Evolutionary conservation across 2,888 invertebrate species (phyloP), one percentile per base, ranked within the genome.

Genomic region (Scaptomyza caliginosa): DNA sequence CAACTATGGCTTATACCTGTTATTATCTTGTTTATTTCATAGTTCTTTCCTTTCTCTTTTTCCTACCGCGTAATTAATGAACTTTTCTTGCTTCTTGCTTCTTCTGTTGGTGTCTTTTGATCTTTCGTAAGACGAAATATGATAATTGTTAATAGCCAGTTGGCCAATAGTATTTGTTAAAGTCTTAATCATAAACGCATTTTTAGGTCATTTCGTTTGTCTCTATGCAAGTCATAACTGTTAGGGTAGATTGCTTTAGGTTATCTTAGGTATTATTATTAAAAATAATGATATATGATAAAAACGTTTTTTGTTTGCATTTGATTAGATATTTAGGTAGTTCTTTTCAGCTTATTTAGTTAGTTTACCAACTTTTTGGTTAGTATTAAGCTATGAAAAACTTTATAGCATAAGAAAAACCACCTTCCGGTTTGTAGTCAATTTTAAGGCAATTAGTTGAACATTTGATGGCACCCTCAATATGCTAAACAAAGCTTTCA

Each of bases 31-130:
- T 55, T 43, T 59, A n/a, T 40, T 40, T 60, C n/a, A n/a, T n/a
- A n/a, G n/a, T n/a, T n/a, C n/a, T n/a, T 58, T 54, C 45, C 40
- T 62, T 60, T 67, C 32, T 11, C n/a, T 19, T 40, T 40, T 52
- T 6, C 13, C 49, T 57, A 59, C 46, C 56, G 13, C 68, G 59
- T 82, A 70, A 80, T 80, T 80, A 80, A 85, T 80, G 79, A 70
- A 74, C 36, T 72, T 60, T 67, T 49, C 26, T 19, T 19, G n/a
- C n/a, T n/a, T n/a, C n/a, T n/a, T 23, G 17, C 3, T 36, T 23
- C n/a, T 1, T 24, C 17, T 0, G 19, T 21, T 23, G 64, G 66
- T 77, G 3, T 24, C 17, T 0, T 30, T 21, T 23, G 64, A 67
- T 77, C 67, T 42, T 49, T 57, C 30, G 42, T 52, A 45, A 50